Evolutionary conservation across 2,888 invertebrate species (phyloP), one percentile per base, ranked within the genome.

Genomic region (Agrotis puta): DNA sequence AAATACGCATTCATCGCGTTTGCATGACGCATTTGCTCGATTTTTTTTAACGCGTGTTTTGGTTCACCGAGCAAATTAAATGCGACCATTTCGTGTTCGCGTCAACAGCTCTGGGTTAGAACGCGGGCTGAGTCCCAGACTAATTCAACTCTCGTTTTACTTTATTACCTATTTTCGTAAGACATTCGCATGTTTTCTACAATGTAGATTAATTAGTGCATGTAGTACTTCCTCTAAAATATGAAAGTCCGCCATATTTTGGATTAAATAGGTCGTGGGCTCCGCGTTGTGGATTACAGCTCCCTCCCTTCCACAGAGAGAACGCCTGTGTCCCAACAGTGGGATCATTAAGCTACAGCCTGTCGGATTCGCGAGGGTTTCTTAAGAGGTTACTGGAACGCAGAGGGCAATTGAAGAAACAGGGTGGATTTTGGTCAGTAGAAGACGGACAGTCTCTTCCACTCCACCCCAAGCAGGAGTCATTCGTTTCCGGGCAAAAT

Each of bases 121-220:
- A 27, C n/a, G 20, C 27, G 27, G 27, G 20, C 13, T 20, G 0
- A 27, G 20, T 45, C 45, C 16, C 18, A 18, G 27, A 47, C 33
- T 45, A 20, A 68, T 43, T 39, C n/a, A n/a, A n/a, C n/a, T n/a
- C n/a, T n/a, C 5, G 14, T 48, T 48, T 67, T 24, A 14, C 33
- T 33, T 33, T 11, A 27, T 27, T 51, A 58, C 33, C 33, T 33
- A 33, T 13, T 33, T 51, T 53, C 45, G 3, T 43, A 18, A 70
- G 20, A 57, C 33, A 22, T 27, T 6, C 16, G 0, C 22, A 24
- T 24, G 24, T 59, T 59, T 18, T 48, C 54, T 43, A n/a, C 56
- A 27, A 54, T 27, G 33, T 20, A 43, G n/a, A 33, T 48, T 48
- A 48, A 71, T 71, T 72, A 72, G n/a, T n/a, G 43, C 73, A 48